Evolutionary conservation across 2,113 vertebrate genomes (phyloP).

Genomic region (Butorides virescens): DNA sequence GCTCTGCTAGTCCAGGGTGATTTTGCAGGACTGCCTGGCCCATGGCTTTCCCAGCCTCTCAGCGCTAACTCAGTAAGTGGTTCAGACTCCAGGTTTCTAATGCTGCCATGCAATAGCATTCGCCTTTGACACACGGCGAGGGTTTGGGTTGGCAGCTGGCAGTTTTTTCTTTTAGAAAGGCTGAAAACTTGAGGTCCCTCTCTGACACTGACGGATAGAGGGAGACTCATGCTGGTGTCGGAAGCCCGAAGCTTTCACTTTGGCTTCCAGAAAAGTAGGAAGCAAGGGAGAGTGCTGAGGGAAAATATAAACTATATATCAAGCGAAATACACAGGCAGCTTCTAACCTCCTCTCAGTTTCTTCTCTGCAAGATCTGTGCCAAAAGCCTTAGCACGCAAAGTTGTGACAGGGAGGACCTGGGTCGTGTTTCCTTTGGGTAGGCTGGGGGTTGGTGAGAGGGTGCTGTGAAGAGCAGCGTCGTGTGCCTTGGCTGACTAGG

Average conservation of each 20-base stretch:
- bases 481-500: not conserved
- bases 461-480: not conserved
- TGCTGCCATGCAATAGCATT: not conserved
- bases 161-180: not conserved
- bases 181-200: not conserved
- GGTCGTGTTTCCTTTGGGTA: not conserved
- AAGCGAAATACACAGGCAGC: not conserved
- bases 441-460: rapidly evolving
- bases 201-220: not conserved
- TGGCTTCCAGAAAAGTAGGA: not conserved
- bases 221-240: not conserved
- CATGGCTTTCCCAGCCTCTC: not conserved
- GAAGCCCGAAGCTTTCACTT: not conserved
- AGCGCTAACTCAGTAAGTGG: not conserved
- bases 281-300: not conserved
- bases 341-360: not conserved
- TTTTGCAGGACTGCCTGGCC: not conserved
- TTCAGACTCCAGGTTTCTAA: not conserved
- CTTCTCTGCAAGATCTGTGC: not conserved
- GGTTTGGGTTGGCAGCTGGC: not conserved
- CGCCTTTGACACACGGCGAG: rapidly evolving
- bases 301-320: not conserved
- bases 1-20: not conserved
- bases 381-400: not conserved
- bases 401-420: not conserved